Percentiles rank a stretch among this genome's conserved stretches.
Conservation (phyloP, 92 coral and sea anemone genomes). For the Siderastrea radians region DNA sequence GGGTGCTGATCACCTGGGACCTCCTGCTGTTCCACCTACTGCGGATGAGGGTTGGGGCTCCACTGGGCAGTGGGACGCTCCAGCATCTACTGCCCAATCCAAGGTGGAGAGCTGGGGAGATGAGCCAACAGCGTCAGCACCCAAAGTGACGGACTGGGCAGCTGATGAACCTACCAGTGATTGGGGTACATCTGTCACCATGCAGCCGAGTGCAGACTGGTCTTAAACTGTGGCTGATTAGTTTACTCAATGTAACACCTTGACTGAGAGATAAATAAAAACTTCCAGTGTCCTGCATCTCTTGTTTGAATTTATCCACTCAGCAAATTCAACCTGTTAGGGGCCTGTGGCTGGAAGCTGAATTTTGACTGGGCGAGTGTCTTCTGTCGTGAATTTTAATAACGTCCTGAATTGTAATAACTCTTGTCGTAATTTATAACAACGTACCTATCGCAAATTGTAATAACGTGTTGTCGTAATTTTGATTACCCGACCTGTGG, state of each 20-base stretch:
- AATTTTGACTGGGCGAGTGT: not conserved
- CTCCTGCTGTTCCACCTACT: constrained; percentile 36
- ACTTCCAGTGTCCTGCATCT: not conserved
- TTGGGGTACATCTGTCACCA: constrained; percentile 82
- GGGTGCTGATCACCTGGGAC: constrained; percentile 83
- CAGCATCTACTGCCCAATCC: not conserved
- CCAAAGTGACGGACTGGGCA: constrained; percentile 25
- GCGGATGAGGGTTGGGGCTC: constrained; percentile 36
- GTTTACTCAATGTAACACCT: not conserved
- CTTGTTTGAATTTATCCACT: not conserved
- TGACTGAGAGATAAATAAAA: constrained; percentile 23
- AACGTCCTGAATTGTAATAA: too few relatives aligned
- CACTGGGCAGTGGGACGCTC: constrained; percentile 64
- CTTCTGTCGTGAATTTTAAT: too few relatives aligned
- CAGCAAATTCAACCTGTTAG: too few relatives aligned
- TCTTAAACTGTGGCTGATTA: constrained; percentile 20
- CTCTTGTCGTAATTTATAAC: too few relatives aligned
- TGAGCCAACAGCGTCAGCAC: constrained; percentile 17
- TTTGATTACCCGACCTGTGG: too few relatives aligned
- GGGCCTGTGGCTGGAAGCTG: not conserved
- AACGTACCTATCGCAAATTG: too few relatives aligned
- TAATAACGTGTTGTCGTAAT: too few relatives aligned
- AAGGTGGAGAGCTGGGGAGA: constrained; percentile 21
- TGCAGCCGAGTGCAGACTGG: constrained; percentile 74
- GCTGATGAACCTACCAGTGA: constrained; percentile 47